A percentile compares a stretch with the other conserved stretches of the same genome.
Evolutionary conservation across 2,113 vertebrate genomes (phyloP).

Genomic region (Silurus glanis): DNA sequence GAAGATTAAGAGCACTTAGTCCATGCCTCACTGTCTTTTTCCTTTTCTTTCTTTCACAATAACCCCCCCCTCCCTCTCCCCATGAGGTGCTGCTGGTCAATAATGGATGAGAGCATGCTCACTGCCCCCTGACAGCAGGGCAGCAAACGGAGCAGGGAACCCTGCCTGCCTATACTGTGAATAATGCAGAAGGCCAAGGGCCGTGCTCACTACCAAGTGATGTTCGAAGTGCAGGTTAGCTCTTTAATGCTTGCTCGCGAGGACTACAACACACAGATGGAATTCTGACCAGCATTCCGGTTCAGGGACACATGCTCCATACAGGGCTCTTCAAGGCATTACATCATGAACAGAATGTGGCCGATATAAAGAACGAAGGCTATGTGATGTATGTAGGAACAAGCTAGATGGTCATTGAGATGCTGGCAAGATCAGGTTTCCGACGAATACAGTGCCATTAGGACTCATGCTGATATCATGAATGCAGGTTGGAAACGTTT

Average conservation of each 20-base stretch:
- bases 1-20: not conserved
- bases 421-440: slow-evolving; percentile 2
- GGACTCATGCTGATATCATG: slow-evolving; percentile 15
- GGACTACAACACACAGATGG: slow-evolving; percentile 10
- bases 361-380: not conserved
- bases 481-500: slow-evolving; percentile 24
- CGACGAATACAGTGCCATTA: not conserved
- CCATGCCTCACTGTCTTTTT: not conserved
- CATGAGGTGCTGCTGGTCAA: slow-evolving; percentile 61
- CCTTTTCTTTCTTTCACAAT: not conserved
- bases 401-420: not conserved
- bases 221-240: slow-evolving; percentile 44
- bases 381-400: not conserved
- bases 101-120: slow-evolving; percentile 75
- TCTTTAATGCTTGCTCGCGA: slow-evolving; percentile 35
- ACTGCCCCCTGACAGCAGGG: slow-evolving; percentile 64
- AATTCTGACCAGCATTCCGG: slow-evolving; percentile 39
- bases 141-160: slow-evolving; percentile 67
- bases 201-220: slow-evolving; percentile 39
- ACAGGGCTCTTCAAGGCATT: not conserved
- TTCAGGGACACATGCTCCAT: slow-evolving; percentile 45
- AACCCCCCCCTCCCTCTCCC: not conserved
- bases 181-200: slow-evolving; percentile 68
- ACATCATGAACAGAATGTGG: not conserved
- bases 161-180: slow-evolving; percentile 66